Evolutionary conservation across 2,797 vertebrate species (phyloP), one percentile per base, ranked within the genome.

Genomic region (Lerista edwardsae): DNA sequence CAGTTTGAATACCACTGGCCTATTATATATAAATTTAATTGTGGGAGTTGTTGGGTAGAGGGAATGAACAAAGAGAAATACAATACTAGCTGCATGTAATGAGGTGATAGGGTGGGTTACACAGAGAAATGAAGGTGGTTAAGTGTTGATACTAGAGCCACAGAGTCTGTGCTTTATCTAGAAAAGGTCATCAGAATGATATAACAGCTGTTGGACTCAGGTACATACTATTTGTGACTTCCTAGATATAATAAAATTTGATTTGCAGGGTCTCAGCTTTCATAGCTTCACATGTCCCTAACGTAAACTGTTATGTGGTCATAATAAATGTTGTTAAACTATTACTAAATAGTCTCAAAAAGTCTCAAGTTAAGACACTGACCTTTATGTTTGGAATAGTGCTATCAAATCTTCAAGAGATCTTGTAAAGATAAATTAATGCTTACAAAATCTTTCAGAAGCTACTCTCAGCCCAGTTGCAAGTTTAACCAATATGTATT

Each of bases 91-190:
- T 89, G 19, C 27, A 1, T 69, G 15, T 39, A 61, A 75, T 87
- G 79, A 17, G 7, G 7, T 74, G n/a, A 81, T 36, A 61, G 65
- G 11, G 25, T 85, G 68, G 82, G 75, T 6, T 10, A 25, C 27
- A 36, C 41, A 31, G 79, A 31, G n/a, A 74, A 62, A 84, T 51
- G 15, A 55, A 78, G 1, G 1, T 78, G 76, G n/a, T 85, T 81
- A 62, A n/a, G 31, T 72, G 44, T 23, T 80, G 39, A 65, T 90
- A 62, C 4, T 2, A 75, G 41, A 44, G 79, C 82, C 61, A n/a
- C 12, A 12, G 3, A 84, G 55, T 73, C 84, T 12, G 68, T 44
- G 17, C 75, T 1, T 23, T 75, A 62, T 34, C 3, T 87, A 11
- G 39, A 75, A 57, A 69, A 86, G 79, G 21, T 34, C 1, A 1